A percentile compares a stretch with the other conserved stretches of the same genome.
phyloP scores from a whole-genome alignment of 2,797 vertebrate genomes.

The Hemibagrus guttatus region DNA sequence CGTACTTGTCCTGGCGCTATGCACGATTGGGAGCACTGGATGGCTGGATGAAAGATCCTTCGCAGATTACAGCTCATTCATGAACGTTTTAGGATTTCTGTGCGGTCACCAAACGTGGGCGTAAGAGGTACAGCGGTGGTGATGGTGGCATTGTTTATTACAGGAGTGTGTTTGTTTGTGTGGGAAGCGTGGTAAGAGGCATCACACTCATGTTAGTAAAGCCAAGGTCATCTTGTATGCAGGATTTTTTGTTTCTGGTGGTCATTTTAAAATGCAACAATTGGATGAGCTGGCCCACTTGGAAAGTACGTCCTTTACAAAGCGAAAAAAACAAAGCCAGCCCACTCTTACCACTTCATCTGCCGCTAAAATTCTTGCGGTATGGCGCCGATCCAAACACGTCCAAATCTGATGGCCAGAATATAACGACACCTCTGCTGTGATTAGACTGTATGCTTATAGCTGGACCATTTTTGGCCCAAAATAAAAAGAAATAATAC shows the following conservation, averaged over 20 bases:
- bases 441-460: neutral
- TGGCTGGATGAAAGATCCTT: slow-evolving; percentile 16
- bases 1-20: slow-evolving; percentile 49
- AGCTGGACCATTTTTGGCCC: neutral
- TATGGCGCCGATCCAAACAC: slow-evolving; percentile 4
- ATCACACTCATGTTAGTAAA: neutral
- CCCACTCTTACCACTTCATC: slow-evolving; percentile 21
- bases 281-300: slow-evolving; percentile 15
- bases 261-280: slow-evolving; percentile 5
- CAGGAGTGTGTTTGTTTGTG: slow-evolving; percentile 17
- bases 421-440: neutral
- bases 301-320: neutral
- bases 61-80: slow-evolving; percentile 41
- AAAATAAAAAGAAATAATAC: too few species aligned
- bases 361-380: slow-evolving; percentile 5
- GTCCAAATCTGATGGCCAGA: neutral
- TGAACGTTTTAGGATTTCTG: slow-evolving; percentile 6
- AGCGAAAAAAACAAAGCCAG: slow-evolving; percentile 9
- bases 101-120: slow-evolving; percentile 3
- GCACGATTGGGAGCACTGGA: slow-evolving; percentile 25
- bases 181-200: slow-evolving; percentile 3
- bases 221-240: slow-evolving; percentile 3
- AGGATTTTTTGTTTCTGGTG: slow-evolving; percentile 16
- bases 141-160: slow-evolving; percentile 8
- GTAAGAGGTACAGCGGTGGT: neutral